A percentile compares a stretch with the other conserved stretches of the same genome.
Conservation (phyloP, 2,797 vertebrate genomes). For the Falco naumanni region DNA sequence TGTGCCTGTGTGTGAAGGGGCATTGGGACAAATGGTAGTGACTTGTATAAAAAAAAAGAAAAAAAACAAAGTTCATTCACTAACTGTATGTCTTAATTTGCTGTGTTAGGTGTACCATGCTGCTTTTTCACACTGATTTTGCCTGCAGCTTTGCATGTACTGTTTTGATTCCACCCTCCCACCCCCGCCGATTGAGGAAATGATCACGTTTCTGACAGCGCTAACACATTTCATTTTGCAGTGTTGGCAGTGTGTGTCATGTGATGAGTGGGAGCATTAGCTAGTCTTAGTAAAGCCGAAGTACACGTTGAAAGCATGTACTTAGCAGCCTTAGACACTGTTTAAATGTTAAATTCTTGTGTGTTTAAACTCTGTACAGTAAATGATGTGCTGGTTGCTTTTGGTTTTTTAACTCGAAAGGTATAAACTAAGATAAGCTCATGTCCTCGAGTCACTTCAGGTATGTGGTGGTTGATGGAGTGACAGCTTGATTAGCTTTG, state of each 20-base stretch:
- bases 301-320: background rate
- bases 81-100: background rate
- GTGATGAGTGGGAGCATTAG: background rate
- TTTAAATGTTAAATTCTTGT: background rate
- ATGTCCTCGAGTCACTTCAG: background rate
- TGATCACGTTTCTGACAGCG: background rate
- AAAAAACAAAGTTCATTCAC: background rate
- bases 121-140: background rate
- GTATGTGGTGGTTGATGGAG: background rate
- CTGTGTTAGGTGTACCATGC: background rate
- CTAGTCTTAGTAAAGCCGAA: background rate
- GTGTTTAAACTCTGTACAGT: background rate
- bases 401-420: background rate
- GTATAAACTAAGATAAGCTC: background rate
- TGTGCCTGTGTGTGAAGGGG: background rate
- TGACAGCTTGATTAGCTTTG: background rate
- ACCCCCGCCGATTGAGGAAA: fast-evolving
- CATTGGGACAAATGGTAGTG: background rate
- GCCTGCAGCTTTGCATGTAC: background rate
- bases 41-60: background rate
- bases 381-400: background rate
- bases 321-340: background rate
- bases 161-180: background rate
- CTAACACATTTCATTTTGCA: background rate
- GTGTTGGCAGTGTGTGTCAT: background rate